A percentile compares a stretch with the other conserved stretches of the same genome.
Conservation (phyloP, 2,113 vertebrate species). For the Oreochromis niloticus region DNA sequence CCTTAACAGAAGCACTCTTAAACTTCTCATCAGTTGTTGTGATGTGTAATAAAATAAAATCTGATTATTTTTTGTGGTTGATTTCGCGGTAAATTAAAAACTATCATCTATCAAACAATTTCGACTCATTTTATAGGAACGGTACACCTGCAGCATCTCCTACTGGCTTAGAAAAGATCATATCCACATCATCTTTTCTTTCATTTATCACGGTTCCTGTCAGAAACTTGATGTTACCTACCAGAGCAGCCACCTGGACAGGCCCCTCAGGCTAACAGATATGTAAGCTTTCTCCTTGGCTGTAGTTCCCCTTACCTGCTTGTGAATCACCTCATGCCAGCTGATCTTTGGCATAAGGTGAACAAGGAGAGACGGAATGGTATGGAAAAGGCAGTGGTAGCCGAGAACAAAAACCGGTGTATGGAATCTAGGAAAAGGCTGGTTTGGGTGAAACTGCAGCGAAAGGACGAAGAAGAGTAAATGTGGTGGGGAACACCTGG, state of each 20-base stretch:
- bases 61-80: background rate
- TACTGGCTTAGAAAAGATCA: constrained; percentile 7
- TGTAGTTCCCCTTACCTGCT: constrained; percentile 38
- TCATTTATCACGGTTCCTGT: constrained; percentile 31
- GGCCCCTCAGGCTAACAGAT: constrained; percentile 52
- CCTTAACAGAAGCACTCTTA: background rate
- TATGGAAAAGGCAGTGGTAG: background rate
- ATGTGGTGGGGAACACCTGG: constrained; percentile 9
- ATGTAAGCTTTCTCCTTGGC: constrained; percentile 60
- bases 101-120: background rate
- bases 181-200: constrained; percentile 1
- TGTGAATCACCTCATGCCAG: constrained; percentile 28
- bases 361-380: background rate
- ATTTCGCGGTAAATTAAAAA: background rate
- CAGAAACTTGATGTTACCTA: constrained; percentile 48
- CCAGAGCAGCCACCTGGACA: constrained; percentile 49
- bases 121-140: background rate
- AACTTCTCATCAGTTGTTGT: background rate
- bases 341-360: constrained; percentile 47
- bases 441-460: background rate
- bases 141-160: background rate
- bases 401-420: background rate
- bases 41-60: background rate
- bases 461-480: background rate
- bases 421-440: background rate